Evolutionary conservation across 2,888 invertebrate genomes (phyloP), one percentile per base, ranked within the genome.

Genomic region (Pseudoips prasinana): DNA sequence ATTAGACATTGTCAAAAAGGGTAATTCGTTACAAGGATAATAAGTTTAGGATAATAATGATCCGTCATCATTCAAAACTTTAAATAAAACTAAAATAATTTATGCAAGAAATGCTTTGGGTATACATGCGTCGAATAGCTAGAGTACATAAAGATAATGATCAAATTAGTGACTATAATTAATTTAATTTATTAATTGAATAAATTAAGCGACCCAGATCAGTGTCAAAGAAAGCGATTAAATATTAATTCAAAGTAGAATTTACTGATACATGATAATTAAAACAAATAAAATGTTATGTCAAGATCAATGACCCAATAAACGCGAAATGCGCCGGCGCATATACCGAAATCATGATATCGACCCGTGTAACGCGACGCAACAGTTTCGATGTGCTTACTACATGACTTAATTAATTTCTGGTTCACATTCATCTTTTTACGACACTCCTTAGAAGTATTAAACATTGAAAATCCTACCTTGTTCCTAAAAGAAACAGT

Each of bases 321-420:
- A 40, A 46, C 34, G 38, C 41, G 46, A 46, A 54, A 23, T 44
- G 44, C 48, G 42, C 34, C 43, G 25, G 48, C 44, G 49, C 47
- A 52, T 39, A 35, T 49, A 29, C 55, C 51, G 48, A 60, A 29
- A 56, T 58, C 49, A 46, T 46, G 64, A 58, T 64, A 74, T 73
- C 71, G 73, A 72, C 70, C 73, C 82, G 72, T 72, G 60, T 73
- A 77, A 85, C 69, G 57, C 68, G 77, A 82, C 46, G 52, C 64
- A 74, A 66, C 85, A 76, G 69, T 73, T 14, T 77, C 78, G 78
- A 85, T 82, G 76, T 70, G 65, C 61, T 70, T 65, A 64, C 60
- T 68, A 64, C 71, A 72, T 64, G 67, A 68, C 74, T 79, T 80
- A 75, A 83, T 83, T 81, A 81, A 81, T 78, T 81, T 78, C 70